These are phyloP conservation scores for Nycticorax nycticorax DNA, from an alignment of 2,113 vertebrate genomes.

Conservation along the genomic window DNA sequence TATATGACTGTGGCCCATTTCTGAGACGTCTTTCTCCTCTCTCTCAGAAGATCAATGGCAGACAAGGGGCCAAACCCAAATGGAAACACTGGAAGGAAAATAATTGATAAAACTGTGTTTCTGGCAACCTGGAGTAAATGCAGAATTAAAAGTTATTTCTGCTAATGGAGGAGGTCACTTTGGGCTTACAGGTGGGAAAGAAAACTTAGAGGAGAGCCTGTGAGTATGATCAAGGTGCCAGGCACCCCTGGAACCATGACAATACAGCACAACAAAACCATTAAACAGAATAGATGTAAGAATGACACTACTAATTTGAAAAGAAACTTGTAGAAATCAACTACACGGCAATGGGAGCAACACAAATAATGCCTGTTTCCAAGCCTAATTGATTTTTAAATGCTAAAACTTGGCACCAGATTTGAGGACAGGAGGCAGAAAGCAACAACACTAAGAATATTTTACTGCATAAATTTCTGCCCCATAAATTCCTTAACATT, in stretches of 20 bases:
- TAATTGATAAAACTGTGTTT: not conserved
- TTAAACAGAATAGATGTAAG: not conserved
- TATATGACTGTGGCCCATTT: not conserved
- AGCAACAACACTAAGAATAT: not conserved
- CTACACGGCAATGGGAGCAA: not conserved
- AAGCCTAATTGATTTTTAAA: constrained; percentile 12
- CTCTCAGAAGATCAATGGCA: not conserved
- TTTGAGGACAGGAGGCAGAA: constrained; percentile 1
- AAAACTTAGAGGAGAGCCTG: not conserved
- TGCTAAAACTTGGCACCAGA: not conserved
- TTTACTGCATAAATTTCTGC: constrained; percentile 14
- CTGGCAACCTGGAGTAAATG: not conserved
- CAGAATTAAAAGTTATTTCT: not conserved
- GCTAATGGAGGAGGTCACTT: not conserved
- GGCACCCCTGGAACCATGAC: not conserved
- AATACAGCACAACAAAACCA: not conserved
- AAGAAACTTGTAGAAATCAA: not conserved
- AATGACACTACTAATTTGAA: not conserved
- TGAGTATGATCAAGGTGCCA: not conserved
- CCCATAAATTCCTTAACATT: not conserved
- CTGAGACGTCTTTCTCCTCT: not conserved
- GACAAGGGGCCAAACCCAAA: not conserved
- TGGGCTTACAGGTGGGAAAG: not conserved
- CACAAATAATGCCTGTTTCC: not conserved
- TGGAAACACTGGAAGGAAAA: not conserved